phyloP scores from a whole-genome alignment of 2,888 invertebrate genomes.

The Koerneria pararmatus region DNA sequence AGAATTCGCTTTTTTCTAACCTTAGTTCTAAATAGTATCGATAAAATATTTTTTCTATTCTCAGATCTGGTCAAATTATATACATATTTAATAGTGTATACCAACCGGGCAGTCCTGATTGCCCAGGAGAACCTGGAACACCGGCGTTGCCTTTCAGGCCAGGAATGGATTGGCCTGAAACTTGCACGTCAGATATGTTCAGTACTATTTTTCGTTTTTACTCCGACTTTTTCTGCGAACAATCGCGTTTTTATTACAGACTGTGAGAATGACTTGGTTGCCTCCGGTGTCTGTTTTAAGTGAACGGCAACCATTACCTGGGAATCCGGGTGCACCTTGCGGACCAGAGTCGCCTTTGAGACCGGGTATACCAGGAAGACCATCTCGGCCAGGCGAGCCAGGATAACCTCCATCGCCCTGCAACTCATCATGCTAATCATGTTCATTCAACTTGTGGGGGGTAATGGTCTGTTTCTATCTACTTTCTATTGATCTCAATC shows the following conservation, averaged over 20 bases:
- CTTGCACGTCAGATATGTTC: constrained; percentile 13
- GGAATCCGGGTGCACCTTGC: constrained; percentile 68
- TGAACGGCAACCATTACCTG: constrained; percentile 50
- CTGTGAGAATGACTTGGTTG: constrained; percentile 58
- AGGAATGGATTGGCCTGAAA: constrained; percentile 16
- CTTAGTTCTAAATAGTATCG: too few relatives aligned
- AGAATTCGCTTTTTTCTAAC: too few relatives aligned
- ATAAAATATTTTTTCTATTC: too few relatives aligned
- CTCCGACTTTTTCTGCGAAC: constrained; percentile 37
- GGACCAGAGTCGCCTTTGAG: constrained; percentile 65
- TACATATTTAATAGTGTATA: too few relatives aligned
- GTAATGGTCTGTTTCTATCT: too few relatives aligned
- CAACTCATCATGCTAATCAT: constrained; percentile 18
- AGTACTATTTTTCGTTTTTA: constrained; percentile 14
- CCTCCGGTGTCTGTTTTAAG: constrained; percentile 37
- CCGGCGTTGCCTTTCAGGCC: constrained; percentile 37
- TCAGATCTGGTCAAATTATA: too few relatives aligned
- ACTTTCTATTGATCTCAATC: too few relatives aligned
- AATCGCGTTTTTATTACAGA: constrained; percentile 51
- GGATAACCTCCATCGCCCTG: constrained; percentile 50
- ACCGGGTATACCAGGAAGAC: constrained; percentile 38
- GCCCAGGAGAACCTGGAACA: constrained; percentile 45
- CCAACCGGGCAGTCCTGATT: constrained; percentile 49
- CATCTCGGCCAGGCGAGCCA: constrained; percentile 44
- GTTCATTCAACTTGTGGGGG: too few relatives aligned